These are phyloP conservation scores for Halcyon leucocephala DNA, from an alignment of 2,797 vertebrate genomes.

Conservation along the genomic window DNA sequence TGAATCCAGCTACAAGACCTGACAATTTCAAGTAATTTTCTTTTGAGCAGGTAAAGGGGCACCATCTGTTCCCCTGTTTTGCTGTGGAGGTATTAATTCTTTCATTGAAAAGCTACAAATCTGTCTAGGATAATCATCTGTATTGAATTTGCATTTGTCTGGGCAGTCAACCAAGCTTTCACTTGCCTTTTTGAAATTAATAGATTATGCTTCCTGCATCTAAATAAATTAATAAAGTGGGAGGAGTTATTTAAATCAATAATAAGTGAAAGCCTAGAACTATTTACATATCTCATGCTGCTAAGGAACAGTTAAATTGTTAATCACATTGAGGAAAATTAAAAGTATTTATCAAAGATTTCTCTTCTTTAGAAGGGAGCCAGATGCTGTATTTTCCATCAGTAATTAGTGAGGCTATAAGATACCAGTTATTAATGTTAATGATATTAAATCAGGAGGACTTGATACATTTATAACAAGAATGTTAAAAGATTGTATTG, in stretches of 20 bases:
- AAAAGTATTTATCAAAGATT: background rate
- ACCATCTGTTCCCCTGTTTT: background rate
- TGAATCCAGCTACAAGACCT: background rate
- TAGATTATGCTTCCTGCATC: background rate
- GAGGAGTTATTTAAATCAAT: constrained; percentile 1
- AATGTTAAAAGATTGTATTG: background rate
- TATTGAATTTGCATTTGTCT: background rate
- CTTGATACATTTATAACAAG: background rate
- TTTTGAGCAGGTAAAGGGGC: background rate
- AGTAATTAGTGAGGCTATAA: background rate
- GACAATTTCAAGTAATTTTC: background rate
- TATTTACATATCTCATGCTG: background rate
- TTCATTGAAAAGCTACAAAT: background rate
- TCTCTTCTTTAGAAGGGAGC: background rate
- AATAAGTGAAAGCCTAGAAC: background rate
- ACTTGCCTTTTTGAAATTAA: background rate
- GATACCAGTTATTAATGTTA: background rate
- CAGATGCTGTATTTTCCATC: background rate
- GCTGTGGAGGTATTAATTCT: background rate
- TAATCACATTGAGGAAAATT: background rate
- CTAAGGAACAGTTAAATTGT: background rate
- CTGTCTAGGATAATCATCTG: background rate
- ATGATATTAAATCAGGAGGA: background rate
- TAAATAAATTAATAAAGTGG: background rate
- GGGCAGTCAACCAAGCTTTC: background rate